Evolutionary conservation across 1,140 invertebrate species (phyloP), one percentile per base, ranked within the genome.

Genomic region (Zaprionus taronus): DNA sequence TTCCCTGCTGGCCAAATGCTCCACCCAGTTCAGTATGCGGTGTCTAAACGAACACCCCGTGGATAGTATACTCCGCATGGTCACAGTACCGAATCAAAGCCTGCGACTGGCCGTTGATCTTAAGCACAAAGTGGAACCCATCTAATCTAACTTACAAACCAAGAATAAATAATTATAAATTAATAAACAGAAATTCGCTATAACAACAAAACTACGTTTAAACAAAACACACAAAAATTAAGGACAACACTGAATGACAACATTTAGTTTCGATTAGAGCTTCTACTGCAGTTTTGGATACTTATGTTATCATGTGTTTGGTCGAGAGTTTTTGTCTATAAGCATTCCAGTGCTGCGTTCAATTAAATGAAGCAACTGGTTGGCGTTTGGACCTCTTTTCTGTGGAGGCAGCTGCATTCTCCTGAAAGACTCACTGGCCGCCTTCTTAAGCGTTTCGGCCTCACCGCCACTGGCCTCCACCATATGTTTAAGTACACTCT

Each of bases 1-100:
- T 67, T 93, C 95, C 14, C 93, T 96, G 3, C 83, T 97, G 44
- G 92, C 94, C 14, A 93, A 94, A 91, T 80, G 95, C 3, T 72
- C 94, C 1, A 92, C 93, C 36, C 93, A 93, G 14, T 95, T 95
- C 70, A 73, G 91, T 17, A 90, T 95, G 34, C 89, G 93, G 11
- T 94, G 94, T 47, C 53, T 85, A 9, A 95, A 95, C 66, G 87
- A 92, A 12, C 86, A 93, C 31, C 79, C 89, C 11, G 82, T 95
- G 3, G 92, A 94, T 20, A 93, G 95, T 77, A 93, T 94, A 11
- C 82, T 95, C 15, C 94, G 95, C 44, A 77, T 95, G 91, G 94
- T 95, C 12, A 93, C 94, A 0, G 94, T 95, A 24, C 95, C 95
- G 2, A 94, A 94, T 6, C 87, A 94, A 72, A 93, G 93, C 12